Percentiles rank a stretch among this genome's conserved stretches.
phyloP scores from a whole-genome alignment of 2,888 invertebrate genomes.

The Neria commutata region DNA sequence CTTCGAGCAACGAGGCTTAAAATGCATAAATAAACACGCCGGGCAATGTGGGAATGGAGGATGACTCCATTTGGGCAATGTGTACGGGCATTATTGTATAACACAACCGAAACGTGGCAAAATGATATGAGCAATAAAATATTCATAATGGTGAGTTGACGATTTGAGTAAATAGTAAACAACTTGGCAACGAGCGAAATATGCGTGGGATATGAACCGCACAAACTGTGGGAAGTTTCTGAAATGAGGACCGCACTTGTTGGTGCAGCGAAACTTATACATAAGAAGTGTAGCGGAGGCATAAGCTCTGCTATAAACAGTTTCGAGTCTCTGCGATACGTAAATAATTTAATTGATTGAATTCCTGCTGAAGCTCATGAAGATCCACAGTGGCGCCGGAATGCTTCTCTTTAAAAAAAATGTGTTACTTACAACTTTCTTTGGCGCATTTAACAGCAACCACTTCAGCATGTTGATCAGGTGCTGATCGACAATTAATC shows the following conservation, averaged over 20 bases:
- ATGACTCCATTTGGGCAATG: not conserved
- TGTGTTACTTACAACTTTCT: slow-evolving; percentile 35
- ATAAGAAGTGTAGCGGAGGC: too few species aligned
- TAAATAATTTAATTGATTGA: too few species aligned
- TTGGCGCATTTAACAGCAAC: slow-evolving; percentile 8
- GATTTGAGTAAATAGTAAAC: not conserved
- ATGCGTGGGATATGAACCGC: too few species aligned
- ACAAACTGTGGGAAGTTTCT: too few species aligned
- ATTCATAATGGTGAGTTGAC: not conserved
- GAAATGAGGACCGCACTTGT: too few species aligned
- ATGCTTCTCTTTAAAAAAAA: too few species aligned
- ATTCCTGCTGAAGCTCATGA: too few species aligned
- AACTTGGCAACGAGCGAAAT: too few species aligned
- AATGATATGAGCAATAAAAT: not conserved
- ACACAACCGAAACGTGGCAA: not conserved
- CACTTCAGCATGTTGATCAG: not conserved
- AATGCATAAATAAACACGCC: slow-evolving; percentile 37
- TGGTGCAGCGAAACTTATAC: too few species aligned
- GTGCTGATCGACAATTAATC: slow-evolving; percentile 23
- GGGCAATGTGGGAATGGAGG: slow-evolving; percentile 33
- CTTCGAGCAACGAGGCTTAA: slow-evolving; percentile 10
- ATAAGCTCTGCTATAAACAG: too few species aligned
- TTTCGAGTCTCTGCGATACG: too few species aligned
- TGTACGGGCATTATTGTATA: not conserved
- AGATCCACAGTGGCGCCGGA: too few species aligned